These are phyloP conservation scores for Acanthurus leucopareius DNA, from an alignment of 2,797 vertebrate species.

Conservation along the genomic window DNA sequence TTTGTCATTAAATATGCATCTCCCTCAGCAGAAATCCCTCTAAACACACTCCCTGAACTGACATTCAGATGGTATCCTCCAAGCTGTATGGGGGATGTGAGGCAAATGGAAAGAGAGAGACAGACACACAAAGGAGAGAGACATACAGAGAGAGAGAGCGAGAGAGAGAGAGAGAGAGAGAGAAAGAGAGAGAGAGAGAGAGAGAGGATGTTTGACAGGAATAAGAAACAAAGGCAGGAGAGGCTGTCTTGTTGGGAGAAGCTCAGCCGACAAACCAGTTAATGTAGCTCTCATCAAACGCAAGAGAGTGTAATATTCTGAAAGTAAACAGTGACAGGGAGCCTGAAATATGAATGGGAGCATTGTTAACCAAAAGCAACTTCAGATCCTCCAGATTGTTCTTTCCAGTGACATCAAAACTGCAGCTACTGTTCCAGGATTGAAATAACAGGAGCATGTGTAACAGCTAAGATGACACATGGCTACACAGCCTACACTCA, in stretches of 20 bases:
- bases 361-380: slow-evolving; percentile 33
- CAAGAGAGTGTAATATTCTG: slow-evolving; percentile 42
- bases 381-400: slow-evolving; percentile 17
- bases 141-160: slow-evolving; percentile 25
- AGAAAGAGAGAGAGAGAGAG: slow-evolving; percentile 8
- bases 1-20: slow-evolving; percentile 83
- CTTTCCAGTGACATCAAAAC: slow-evolving; percentile 26
- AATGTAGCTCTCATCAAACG: slow-evolving; percentile 40
- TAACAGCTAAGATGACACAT: slow-evolving; percentile 60
- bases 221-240: slow-evolving; percentile 41
- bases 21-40: slow-evolving; percentile 72
- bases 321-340: slow-evolving; percentile 32
- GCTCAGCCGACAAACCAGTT: slow-evolving; percentile 33
- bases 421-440: slow-evolving; percentile 24
- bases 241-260: slow-evolving; percentile 6
- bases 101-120: slow-evolving; percentile 22
- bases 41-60: slow-evolving; percentile 72
- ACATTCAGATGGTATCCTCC: slow-evolving; percentile 70
- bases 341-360: slow-evolving; percentile 33
- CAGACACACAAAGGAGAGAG: slow-evolving; percentile 34
- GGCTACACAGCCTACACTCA: slow-evolving; percentile 46
- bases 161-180: slow-evolving; percentile 16
- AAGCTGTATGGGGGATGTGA: slow-evolving; percentile 38
- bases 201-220: slow-evolving; percentile 44
- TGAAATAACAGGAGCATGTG: slow-evolving; percentile 62